A percentile compares a stretch with the other conserved stretches of the same genome.
Evolutionary conservation across 2,888 invertebrate genomes (phyloP).

Genomic region (Oxystoma pomonae): DNA sequence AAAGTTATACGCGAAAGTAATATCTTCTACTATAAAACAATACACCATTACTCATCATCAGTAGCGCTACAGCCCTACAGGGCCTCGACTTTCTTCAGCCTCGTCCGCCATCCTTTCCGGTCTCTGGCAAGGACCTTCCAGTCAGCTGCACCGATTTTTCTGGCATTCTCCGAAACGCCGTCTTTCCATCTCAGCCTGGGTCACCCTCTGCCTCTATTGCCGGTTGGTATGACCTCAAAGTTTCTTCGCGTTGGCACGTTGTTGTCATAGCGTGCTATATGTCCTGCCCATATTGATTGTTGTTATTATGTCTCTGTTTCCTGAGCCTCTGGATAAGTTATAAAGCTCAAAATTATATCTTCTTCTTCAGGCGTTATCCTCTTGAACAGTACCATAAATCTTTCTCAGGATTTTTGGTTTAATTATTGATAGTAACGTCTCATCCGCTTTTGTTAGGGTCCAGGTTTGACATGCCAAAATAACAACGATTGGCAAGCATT

Average conservation of each 20-base stretch:
- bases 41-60: too few species aligned
- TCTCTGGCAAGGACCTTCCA: neutral
- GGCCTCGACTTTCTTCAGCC: neutral
- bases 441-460: neutral
- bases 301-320: constrained; percentile 5
- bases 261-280: neutral
- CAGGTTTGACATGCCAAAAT: neutral
- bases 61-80: neutral
- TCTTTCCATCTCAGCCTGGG: neutral
- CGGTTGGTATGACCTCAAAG: neutral
- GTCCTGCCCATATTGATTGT: neutral
- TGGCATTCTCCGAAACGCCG: neutral
- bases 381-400: neutral
- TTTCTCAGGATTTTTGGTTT: neutral
- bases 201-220: neutral
- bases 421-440: neutral
- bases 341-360: neutral
- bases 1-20: too few species aligned
- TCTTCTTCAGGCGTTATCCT: neutral
- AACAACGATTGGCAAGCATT: neutral
- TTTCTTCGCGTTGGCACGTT: neutral
- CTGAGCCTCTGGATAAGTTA: neutral
- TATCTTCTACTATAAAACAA: too few species aligned
- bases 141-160: neutral
- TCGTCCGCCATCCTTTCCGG: neutral